These are phyloP conservation scores for Trachemys scripta DNA, from an alignment of 2,113 vertebrate genomes.

Conservation along the genomic window DNA sequence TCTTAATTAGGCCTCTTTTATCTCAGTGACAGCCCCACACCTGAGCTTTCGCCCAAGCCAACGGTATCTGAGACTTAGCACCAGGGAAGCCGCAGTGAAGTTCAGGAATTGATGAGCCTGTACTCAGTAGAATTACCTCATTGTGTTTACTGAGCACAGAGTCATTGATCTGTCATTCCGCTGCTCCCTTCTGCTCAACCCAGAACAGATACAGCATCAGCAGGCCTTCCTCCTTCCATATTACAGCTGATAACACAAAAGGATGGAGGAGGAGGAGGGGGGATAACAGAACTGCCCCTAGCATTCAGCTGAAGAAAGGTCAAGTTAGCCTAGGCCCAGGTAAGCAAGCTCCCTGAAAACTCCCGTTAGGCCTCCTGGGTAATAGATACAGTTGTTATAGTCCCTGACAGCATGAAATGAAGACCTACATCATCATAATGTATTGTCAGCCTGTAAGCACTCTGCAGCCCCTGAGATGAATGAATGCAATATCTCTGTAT, in stretches of 20 bases:
- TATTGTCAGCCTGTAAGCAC: neutral
- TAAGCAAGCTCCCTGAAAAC: accelerated
- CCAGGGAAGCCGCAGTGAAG: neutral
- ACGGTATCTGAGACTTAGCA: neutral
- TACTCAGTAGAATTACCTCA: constrained; percentile 66
- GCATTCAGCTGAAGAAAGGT: neutral
- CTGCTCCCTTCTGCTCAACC: neutral
- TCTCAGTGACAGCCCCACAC: constrained; percentile 81
- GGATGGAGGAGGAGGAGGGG: neutral
- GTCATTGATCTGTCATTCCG: constrained; percentile 48
- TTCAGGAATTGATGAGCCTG: constrained; percentile 62
- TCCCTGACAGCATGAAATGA: neutral
- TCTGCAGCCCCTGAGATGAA: constrained; percentile 1
- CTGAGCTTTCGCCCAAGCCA: constrained; percentile 66
- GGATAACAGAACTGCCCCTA: neutral
- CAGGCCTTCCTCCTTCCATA: neutral
- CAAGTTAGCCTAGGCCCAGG: neutral
- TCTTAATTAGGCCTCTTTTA: constrained; percentile 84
- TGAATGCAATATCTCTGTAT: neutral
- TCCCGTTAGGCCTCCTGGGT: neutral
- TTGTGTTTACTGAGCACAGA: neutral
- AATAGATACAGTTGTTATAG: constrained; percentile 37
- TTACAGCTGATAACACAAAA: neutral
- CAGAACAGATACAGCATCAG: accelerated
- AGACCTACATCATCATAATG: constrained; percentile 22